Evolutionary conservation across 2,797 vertebrate genomes (phyloP).

Genomic region (Mormyrus proboscirostris): DNA sequence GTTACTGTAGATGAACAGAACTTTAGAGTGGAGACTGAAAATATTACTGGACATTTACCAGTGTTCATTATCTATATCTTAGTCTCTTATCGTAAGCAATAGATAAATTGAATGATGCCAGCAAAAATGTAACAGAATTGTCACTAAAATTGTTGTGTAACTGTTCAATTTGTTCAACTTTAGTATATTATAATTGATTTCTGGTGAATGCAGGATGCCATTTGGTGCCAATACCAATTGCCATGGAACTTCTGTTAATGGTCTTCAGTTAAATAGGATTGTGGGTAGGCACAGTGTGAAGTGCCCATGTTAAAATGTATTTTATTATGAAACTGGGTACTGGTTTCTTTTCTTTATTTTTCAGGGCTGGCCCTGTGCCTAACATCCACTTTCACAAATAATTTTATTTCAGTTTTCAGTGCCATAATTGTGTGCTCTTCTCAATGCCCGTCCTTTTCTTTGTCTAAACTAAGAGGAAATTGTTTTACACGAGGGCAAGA

Average conservation of each 20-base stretch:
- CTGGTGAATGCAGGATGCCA: background rate
- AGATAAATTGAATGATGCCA: background rate
- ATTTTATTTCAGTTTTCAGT: slow-evolving; percentile 53
- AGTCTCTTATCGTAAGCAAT: background rate
- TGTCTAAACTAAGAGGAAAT: background rate
- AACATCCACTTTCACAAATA: slow-evolving; percentile 57
- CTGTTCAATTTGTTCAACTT: slow-evolving; percentile 14
- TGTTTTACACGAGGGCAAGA: background rate
- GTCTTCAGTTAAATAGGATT: background rate
- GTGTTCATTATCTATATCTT: background rate
- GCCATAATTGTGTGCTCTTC: slow-evolving; percentile 18
- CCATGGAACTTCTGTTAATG: background rate
- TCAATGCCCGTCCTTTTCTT: background rate
- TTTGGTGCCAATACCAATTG: background rate
- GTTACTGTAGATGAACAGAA: background rate
- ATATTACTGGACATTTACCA: background rate
- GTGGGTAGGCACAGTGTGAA: background rate
- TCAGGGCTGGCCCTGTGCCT: slow-evolving; percentile 50
- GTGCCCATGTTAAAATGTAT: background rate
- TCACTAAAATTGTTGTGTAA: slow-evolving; percentile 8
- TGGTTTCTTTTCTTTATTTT: slow-evolving; percentile 28
- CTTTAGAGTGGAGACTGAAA: background rate
- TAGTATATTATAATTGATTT: background rate
- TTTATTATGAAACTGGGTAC: slow-evolving; percentile 18
- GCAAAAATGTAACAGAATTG: background rate